phyloP scores from a whole-genome alignment of 2,113 vertebrate genomes.

The Mormoops blainvillei region DNA sequence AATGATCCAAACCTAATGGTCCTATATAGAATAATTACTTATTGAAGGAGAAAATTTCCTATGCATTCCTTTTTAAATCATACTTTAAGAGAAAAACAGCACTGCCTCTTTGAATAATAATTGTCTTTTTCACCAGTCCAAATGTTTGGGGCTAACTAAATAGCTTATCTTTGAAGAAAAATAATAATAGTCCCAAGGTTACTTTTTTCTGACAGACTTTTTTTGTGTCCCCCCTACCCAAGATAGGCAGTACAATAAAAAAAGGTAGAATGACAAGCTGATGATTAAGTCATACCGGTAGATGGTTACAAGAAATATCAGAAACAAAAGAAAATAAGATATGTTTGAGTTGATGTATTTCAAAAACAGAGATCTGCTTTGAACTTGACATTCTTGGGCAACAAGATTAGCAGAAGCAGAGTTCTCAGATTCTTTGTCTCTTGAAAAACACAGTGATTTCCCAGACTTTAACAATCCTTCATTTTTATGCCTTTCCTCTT shows the following conservation, averaged over 20 bases:
- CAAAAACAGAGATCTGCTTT: slow-evolving; percentile 74
- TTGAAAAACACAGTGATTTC: neutral
- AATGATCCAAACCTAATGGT: slow-evolving; percentile 85
- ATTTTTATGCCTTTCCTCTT: slow-evolving; percentile 43
- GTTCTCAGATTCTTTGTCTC: slow-evolving; percentile 22
- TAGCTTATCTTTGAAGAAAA: slow-evolving; percentile 64
- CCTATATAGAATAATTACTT: slow-evolving; percentile 84
- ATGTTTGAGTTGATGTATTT: slow-evolving; percentile 81
- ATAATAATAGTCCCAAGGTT: slow-evolving; percentile 33
- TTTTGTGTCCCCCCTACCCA: slow-evolving; percentile 81
- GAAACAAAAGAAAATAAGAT: slow-evolving; percentile 82
- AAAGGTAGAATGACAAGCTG: slow-evolving; percentile 87
- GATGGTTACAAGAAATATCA: slow-evolving; percentile 84
- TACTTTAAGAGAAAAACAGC: slow-evolving; percentile 75
- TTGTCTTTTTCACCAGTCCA: slow-evolving; percentile 69
- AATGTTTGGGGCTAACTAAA: slow-evolving; percentile 66
- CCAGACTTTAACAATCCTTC: slow-evolving; percentile 46
- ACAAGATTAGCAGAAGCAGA: slow-evolving; percentile 51
- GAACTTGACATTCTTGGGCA: slow-evolving; percentile 62
- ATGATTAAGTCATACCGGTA: slow-evolving; percentile 89
- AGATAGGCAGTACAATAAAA: slow-evolving; percentile 89
- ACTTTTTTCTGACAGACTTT: slow-evolving; percentile 78
- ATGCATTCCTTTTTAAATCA: slow-evolving; percentile 76
- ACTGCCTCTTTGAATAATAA: slow-evolving; percentile 74
- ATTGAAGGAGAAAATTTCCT: slow-evolving; percentile 79